A percentile compares a stretch with the other conserved stretches of the same genome.
phyloP scores from a whole-genome alignment of 2,797 vertebrate genomes.

The Gadopsis bispinosus region DNA sequence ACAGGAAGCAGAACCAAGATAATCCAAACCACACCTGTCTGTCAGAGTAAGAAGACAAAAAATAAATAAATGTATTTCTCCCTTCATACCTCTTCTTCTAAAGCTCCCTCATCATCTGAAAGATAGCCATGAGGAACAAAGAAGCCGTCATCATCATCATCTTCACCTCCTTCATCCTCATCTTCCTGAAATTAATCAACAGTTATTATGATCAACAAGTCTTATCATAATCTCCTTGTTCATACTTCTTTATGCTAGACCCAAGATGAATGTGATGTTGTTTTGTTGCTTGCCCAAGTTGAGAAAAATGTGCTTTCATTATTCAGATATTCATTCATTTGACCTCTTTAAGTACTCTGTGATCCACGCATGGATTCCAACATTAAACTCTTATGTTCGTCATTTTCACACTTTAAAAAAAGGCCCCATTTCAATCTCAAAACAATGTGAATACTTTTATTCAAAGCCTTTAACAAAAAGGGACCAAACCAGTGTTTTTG shows the following conservation, averaged over 20 bases:
- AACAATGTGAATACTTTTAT: neutral
- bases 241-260: neutral
- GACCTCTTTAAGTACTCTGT: neutral
- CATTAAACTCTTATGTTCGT: neutral
- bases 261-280: too few relatives aligned
- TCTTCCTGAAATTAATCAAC: constrained; percentile 87
- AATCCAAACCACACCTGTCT: neutral
- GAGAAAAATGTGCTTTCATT: neutral
- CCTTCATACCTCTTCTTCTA: constrained; percentile 83
- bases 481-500: neutral
- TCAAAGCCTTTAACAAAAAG: neutral
- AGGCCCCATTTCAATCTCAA: neutral
- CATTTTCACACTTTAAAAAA: neutral
- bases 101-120: constrained; percentile 95
- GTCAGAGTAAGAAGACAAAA: neutral
- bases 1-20: neutral
- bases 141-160: constrained; percentile 96
- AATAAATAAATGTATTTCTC: neutral
- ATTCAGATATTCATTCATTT: neutral
- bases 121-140: constrained; percentile 99
- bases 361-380: too few relatives aligned
- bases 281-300: neutral
- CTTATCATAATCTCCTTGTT: neutral
- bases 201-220: neutral
- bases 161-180: constrained; percentile 91